Conservation (phyloP, 2,113 vertebrate species). For the Phyllostomus hastatus region DNA sequence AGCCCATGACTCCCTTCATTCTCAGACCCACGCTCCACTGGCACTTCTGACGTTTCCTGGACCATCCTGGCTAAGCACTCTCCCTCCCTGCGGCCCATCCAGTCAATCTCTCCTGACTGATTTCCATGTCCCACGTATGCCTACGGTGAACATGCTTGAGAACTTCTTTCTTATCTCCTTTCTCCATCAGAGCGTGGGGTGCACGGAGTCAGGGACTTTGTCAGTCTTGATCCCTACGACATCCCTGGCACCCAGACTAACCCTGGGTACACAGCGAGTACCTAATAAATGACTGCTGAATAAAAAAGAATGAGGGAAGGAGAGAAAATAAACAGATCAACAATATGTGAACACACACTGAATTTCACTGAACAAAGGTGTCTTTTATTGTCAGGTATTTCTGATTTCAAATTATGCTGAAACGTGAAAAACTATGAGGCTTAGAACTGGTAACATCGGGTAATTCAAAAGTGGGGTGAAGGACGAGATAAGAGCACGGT, state of each 20-base stretch:
- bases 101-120: too few species aligned
- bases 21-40: neutral
- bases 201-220: neutral
- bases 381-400: neutral
- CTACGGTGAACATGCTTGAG: neutral
- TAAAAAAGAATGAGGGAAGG: neutral
- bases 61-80: neutral
- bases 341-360: fast-evolving
- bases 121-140: fast-evolving
- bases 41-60: neutral
- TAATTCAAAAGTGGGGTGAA: neutral
- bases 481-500: too few species aligned
- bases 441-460: neutral
- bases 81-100: neutral
- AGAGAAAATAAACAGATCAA: neutral
- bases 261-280: neutral
- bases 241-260: too few species aligned
- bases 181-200: neutral
- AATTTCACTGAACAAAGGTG: neutral
- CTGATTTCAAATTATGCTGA: neutral
- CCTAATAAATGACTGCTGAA: neutral
- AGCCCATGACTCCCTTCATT: neutral
- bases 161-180: neutral
- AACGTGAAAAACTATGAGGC: fast-evolving
- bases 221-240: neutral